phyloP scores from a whole-genome alignment of 2,113 vertebrate genomes.

The Theristicus caerulescens region DNA sequence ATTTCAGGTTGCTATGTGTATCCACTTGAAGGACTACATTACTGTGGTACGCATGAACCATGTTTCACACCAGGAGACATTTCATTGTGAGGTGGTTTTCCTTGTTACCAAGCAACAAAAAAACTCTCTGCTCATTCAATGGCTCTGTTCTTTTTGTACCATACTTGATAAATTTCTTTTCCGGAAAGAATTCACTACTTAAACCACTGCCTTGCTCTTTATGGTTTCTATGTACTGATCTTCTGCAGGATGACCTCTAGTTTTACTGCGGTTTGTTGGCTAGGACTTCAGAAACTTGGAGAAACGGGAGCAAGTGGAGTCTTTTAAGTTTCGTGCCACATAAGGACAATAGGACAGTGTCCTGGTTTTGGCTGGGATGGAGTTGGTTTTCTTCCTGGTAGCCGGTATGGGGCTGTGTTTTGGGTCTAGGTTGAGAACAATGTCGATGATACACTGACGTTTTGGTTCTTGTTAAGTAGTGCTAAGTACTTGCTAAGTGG shows the following conservation, averaged over 20 bases:
- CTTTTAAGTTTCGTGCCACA: not conserved
- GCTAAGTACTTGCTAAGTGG: too few relatives aligned
- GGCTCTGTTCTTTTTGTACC: not conserved
- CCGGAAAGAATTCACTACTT: not conserved
- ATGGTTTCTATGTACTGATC: not conserved
- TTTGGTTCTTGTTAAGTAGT: too few relatives aligned
- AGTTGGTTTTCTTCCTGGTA: too few relatives aligned
- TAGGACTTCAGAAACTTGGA: not conserved
- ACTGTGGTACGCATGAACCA: not conserved
- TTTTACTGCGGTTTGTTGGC: not conserved
- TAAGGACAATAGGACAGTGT: not conserved
- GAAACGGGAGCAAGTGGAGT: not conserved
- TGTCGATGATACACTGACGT: too few relatives aligned
- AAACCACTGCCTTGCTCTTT: not conserved
- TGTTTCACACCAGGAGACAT: not conserved
- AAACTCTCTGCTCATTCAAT: not conserved
- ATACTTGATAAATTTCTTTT: not conserved
- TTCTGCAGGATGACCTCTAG: not conserved
- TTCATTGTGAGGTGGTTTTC: slow-evolving; percentile 10
- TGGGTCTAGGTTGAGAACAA: too few relatives aligned
- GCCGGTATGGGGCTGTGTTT: too few relatives aligned
- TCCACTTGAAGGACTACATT: not conserved
- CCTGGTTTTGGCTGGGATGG: too few relatives aligned
- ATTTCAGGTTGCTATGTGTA: not conserved
- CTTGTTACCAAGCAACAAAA: slow-evolving; percentile 22